Evolutionary conservation across 2,888 invertebrate genomes (phyloP), one percentile per base, ranked within the genome.

Genomic region (Ophion costatus): DNA sequence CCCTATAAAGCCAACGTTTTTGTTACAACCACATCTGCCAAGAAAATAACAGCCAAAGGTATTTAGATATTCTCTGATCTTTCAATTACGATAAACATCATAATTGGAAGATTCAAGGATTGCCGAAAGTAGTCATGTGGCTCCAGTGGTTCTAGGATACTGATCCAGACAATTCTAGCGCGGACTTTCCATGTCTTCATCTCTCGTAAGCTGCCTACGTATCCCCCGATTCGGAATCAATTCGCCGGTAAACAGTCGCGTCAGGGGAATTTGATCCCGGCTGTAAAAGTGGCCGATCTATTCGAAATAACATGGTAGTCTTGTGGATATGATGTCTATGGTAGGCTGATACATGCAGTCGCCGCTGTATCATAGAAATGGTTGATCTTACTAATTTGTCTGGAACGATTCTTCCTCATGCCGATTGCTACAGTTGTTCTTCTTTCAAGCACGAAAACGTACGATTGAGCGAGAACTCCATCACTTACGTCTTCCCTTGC

Each of bases 261-360:
- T 59, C 59, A 59, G 71, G 71, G 22, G 11, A 59, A 73, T 59
- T 73, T 42, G n/a, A 42, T 17, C 9, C 17, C 2, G 22, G 22
- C 59, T 73, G 71, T 33, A 38, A 22, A 11, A 71, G 57, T 73
- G 59, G 56, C 29, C 33, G 24, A 51, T 69, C 69, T 45, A 17
- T 51, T 45, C 45, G 24, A 22, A 51, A 56, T 51, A 56, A 38
- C 38, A 7, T 9, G 38, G 38, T 9, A 38, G 38, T 38, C 5
- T 38, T 7, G 24, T 51, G 7, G 20, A 22, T 29, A n/a, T 51
- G 20, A 70, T 29, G 33, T 59, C 20, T 57, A 7, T 33, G 71
- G 29, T 71, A 14, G 51, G 51, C 51, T 51, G 51, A 51, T 51
- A 51, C 17, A 51, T 51, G 14, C 17, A 51, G 51, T 51, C 38